Percentiles rank a stretch among this genome's conserved stretches.
Evolutionary conservation across 30 jellyfish, hydroid and myxozoan species (phyloP).

Genomic region (Phacellophora camtschatica): DNA sequence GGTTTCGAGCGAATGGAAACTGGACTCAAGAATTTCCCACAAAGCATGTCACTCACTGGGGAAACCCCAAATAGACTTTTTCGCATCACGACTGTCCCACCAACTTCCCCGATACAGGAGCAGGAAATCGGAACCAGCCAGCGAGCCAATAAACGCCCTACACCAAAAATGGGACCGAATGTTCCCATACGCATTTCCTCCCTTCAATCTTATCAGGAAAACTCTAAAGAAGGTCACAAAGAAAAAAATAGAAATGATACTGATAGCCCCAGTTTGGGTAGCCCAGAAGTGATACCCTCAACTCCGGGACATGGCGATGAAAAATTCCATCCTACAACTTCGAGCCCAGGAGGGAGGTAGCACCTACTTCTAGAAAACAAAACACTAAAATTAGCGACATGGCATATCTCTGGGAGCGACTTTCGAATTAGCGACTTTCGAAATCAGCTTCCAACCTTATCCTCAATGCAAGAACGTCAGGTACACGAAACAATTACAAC

Average conservation of each 20-base stretch:
- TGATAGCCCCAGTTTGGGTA: slow-evolving; percentile 49
- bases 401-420: slow-evolving; percentile 25
- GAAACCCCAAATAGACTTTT: neutral
- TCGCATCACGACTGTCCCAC: slow-evolving; percentile 6
- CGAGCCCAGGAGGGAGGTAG: neutral
- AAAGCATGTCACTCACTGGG: neutral
- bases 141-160: slow-evolving; percentile 18
- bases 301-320: neutral
- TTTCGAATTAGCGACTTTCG: slow-evolving; percentile 5
- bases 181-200: slow-evolving; percentile 52
- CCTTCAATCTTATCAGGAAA: slow-evolving; percentile 22
- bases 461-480: slow-evolving; percentile 39
- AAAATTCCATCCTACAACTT: neutral
- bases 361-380: slow-evolving; percentile 23
- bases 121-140: slow-evolving; percentile 51
- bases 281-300: slow-evolving; percentile 18
- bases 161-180: slow-evolving; percentile 22
- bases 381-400: slow-evolving; percentile 40
- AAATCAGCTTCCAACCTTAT: slow-evolving; percentile 28
- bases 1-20: neutral
- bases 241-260: neutral
- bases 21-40: neutral
- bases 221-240: neutral
- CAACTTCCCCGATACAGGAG: slow-evolving; percentile 42
- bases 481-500: slow-evolving; percentile 15